A percentile compares a stretch with the other conserved stretches of the same genome.
These are phyloP conservation scores for Drosophila prolongata DNA, from an alignment of 2,888 invertebrate genomes.

Conservation along the genomic window DNA sequence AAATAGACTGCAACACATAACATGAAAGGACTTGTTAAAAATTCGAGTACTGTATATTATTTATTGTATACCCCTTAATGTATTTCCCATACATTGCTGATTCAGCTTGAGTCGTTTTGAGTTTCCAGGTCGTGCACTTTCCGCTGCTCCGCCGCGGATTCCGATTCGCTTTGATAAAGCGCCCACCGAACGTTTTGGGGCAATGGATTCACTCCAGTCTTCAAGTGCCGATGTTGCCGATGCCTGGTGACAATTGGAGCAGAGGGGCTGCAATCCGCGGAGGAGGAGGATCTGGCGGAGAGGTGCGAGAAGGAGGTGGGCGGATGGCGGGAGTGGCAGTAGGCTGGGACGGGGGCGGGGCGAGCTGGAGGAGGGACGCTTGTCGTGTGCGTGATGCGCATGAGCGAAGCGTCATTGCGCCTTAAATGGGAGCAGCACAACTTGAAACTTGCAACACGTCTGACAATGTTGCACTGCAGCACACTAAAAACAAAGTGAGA, in stretches of 20 bases:
- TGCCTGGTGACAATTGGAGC: constrained; percentile 23
- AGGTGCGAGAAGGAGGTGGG: constrained; percentile 16
- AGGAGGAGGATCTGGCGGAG: constrained; percentile 23
- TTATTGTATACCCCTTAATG: not conserved
- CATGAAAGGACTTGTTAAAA: too few species aligned
- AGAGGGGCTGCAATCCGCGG: constrained; percentile 13
- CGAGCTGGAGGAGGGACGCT: constrained; percentile 4
- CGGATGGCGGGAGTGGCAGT: not conserved
- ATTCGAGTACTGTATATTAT: too few species aligned
- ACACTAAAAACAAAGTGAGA: not conserved
- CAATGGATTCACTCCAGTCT: constrained; percentile 21
- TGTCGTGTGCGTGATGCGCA: constrained; percentile 75
- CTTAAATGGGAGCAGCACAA: constrained; percentile 72
- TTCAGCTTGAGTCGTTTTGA: constrained; percentile 14
- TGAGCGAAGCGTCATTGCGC: constrained; percentile 76
- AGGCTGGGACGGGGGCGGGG: too few species aligned
- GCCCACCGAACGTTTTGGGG: constrained; percentile 56
- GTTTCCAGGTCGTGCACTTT: constrained; percentile 34
- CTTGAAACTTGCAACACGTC: constrained; percentile 40
- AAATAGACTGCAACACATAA: too few species aligned
- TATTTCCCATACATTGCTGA: not conserved
- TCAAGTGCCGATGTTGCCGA: constrained; percentile 10
- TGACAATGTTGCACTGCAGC: constrained; percentile 31
- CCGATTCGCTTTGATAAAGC: constrained; percentile 61
- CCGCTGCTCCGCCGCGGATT: constrained; percentile 21